phyloP scores from a whole-genome alignment of 2,113 vertebrate species.

The Mugil cephalus region DNA sequence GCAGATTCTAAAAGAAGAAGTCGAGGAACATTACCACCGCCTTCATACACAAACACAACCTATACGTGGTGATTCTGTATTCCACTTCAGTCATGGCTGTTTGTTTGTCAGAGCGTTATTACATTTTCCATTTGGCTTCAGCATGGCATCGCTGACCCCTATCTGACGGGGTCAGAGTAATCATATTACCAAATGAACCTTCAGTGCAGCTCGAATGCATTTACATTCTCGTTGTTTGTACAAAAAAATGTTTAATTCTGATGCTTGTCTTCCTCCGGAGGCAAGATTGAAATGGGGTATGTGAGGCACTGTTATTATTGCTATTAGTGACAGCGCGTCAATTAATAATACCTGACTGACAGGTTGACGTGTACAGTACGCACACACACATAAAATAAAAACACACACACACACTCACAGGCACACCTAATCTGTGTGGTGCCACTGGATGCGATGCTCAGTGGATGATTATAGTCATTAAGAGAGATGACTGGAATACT shows the following conservation, averaged over 20 bases:
- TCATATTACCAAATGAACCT: conserved; percentile 14
- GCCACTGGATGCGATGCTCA: conserved; percentile 57
- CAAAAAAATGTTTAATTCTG: conserved; percentile 11
- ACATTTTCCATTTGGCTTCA: conserved; percentile 34
- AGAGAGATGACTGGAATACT: conserved; percentile 46
- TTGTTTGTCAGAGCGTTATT: conserved; percentile 28
- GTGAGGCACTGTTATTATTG: conserved; percentile 32
- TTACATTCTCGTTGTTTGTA: not conserved
- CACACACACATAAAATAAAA: not conserved
- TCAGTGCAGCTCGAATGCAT: not conserved
- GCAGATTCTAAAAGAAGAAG: not conserved
- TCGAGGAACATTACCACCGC: not conserved
- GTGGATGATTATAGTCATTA: conserved; percentile 64
- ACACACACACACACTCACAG: not conserved
- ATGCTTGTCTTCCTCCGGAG: not conserved
- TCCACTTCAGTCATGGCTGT: conserved; percentile 15
- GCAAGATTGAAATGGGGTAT: conserved; percentile 8
- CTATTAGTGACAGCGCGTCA: conserved; percentile 16
- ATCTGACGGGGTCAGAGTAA: not conserved
- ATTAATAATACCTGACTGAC: conserved; percentile 30
- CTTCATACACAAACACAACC: conserved; percentile 1
- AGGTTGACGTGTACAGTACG: conserved; percentile 3
- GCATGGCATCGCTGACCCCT: conserved; percentile 15
- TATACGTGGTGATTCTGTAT: not conserved
- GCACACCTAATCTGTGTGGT: conserved; percentile 42